These are phyloP conservation scores for Portunus trituberculatus DNA, from an alignment of 1,140 invertebrate genomes.

Conservation along the genomic window DNA sequence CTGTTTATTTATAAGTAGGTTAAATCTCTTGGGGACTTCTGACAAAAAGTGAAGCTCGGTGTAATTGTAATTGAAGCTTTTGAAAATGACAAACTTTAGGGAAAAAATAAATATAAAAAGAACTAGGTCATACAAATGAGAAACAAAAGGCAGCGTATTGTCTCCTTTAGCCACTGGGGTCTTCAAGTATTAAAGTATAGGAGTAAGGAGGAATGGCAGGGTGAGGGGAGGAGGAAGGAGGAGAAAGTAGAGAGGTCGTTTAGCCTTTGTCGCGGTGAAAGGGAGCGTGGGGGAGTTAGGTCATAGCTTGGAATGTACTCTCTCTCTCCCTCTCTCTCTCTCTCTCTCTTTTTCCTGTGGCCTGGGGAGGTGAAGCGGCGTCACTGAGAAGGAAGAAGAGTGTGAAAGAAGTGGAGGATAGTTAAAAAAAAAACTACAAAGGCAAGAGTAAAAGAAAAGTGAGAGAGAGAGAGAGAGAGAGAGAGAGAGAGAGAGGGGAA, in stretches of 20 bases:
- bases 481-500: no score
- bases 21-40: no score
- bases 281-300: background rate
- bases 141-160: no score
- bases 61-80: background rate
- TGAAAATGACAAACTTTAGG: background rate
- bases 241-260: no score
- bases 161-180: no score
- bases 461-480: no score
- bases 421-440: background rate
- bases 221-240: background rate
- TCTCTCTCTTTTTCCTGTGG: background rate
- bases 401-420: background rate
- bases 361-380: background rate
- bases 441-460: background rate
- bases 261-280: no score
- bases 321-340: constrained; percentile 18
- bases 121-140: background rate
- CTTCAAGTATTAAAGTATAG: background rate
- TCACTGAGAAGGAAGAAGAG: background rate
- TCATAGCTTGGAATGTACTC: background rate
- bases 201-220: background rate
- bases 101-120: background rate
- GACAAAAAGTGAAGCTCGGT: background rate
- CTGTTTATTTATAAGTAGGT: no score